Percentiles rank a stretch among this genome's conserved stretches.
Evolutionary conservation across 2,888 invertebrate species (phyloP).

Genomic region (Trichopoda pennipes): DNA sequence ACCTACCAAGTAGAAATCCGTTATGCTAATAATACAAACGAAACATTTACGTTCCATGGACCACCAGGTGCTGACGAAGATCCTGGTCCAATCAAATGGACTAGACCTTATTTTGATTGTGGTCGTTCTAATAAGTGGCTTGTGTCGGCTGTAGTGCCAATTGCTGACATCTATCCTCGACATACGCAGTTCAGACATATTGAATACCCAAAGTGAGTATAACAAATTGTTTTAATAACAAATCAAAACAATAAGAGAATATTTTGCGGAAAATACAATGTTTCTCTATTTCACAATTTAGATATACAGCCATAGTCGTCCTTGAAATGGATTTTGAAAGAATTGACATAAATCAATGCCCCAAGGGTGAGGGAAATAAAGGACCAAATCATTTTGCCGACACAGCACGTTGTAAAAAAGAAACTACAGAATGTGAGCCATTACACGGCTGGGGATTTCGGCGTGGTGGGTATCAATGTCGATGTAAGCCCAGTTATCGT

Average conservation of each 20-base stretch:
- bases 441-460: conserved; percentile 97
- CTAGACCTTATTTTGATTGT: conserved; percentile 97
- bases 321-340: conserved; percentile 98
- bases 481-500: conserved; percentile 93
- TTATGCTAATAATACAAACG: conserved; percentile 96
- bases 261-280: not conserved
- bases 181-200: conserved; percentile 96
- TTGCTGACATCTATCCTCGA: conserved; percentile 96
- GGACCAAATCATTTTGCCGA: conserved; percentile 93
- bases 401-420: conserved; percentile 94
- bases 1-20: conserved; percentile 96
- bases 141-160: conserved; percentile 95
- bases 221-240: not conserved
- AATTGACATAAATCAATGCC: conserved; percentile 99
- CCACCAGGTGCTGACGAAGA: conserved; percentile 94
- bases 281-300: conserved; percentile 21
- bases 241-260: not conserved
- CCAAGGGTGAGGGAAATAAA: conserved; percentile 91
- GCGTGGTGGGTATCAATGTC: conserved; percentile 96
- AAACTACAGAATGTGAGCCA: conserved; percentile 97
- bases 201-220: conserved; percentile 94
- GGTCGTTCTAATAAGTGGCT: conserved; percentile 97
- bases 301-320: conserved; percentile 95
- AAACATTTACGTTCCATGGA: conserved; percentile 97
- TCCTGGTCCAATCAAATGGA: conserved; percentile 96